Conservation (phyloP, 2,113 vertebrate species). For the Pavo muticus region DNA sequence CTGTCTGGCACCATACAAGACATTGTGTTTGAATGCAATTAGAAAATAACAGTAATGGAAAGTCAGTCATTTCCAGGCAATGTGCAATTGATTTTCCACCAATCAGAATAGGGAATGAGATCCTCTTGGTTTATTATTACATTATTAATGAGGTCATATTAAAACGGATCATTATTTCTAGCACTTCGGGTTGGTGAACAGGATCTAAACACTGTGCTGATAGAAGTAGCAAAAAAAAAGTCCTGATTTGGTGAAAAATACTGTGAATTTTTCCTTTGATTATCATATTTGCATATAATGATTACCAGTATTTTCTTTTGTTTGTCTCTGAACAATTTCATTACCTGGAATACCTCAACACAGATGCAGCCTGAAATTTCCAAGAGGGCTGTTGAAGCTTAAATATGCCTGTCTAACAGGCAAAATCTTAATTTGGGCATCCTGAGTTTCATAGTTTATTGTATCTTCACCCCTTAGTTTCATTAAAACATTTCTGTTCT, state of each 20-base stretch:
- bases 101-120: slow-evolving; percentile 83
- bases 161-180: slow-evolving; percentile 80
- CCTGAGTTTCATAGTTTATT: not conserved
- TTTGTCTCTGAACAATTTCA: slow-evolving; percentile 4
- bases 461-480: slow-evolving; percentile 1
- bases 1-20: slow-evolving; percentile 65
- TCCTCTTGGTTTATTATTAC: slow-evolving; percentile 80
- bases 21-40: slow-evolving; percentile 77
- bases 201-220: slow-evolving; percentile 43
- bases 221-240: not conserved
- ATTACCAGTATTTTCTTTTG: slow-evolving; percentile 40
- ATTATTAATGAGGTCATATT: slow-evolving; percentile 83
- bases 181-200: slow-evolving; percentile 70
- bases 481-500: not conserved
- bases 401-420: not conserved
- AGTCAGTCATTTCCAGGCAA: slow-evolving; percentile 83
- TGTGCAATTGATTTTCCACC: slow-evolving; percentile 83
- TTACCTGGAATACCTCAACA: slow-evolving; percentile 1
- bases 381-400: not conserved
- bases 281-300: slow-evolving; percentile 41
- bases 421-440: not conserved
- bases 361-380: slow-evolving; percentile 21
- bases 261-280: slow-evolving; percentile 45
- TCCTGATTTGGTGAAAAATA: slow-evolving; percentile 29
- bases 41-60: slow-evolving; percentile 81